phyloP scores from a whole-genome alignment of 2,113 vertebrate species.

The Podarcis muralis region DNA sequence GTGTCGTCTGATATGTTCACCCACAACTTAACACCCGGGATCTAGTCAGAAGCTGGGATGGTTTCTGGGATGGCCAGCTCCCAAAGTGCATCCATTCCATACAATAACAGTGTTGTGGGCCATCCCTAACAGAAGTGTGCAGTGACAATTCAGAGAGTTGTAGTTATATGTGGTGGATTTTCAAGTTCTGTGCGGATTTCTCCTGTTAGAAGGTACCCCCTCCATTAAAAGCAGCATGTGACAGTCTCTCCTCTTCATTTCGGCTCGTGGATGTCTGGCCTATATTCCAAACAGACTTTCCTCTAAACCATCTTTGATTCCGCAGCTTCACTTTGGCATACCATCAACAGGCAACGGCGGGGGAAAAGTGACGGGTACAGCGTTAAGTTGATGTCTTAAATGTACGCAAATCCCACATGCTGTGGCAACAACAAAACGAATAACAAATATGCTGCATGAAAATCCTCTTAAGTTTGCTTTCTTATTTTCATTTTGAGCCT shows the following conservation, averaged over 20 bases:
- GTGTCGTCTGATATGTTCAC: too few species aligned
- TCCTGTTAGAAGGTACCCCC: not conserved
- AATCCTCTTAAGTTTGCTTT: constrained; percentile 63
- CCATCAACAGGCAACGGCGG: constrained; percentile 52
- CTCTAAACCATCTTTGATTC: constrained; percentile 60
- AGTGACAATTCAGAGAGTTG: constrained; percentile 36
- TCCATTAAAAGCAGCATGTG: constrained; percentile 2
- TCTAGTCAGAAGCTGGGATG: too few species aligned
- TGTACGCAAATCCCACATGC: constrained; percentile 63
- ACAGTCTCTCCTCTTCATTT: constrained; percentile 4
- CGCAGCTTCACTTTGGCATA: constrained; percentile 54
- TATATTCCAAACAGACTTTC: constrained; percentile 51
- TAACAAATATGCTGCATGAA: constrained; percentile 56
- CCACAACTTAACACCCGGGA: too few species aligned
- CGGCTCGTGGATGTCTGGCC: constrained; percentile 39
- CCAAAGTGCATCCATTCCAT: not conserved
- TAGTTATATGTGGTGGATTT: constrained; percentile 15
- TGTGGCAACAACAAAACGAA: constrained; percentile 59
- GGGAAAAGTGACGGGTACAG: constrained; percentile 54
- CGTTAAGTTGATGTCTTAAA: constrained; percentile 63
- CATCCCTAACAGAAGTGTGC: constrained; percentile 13
- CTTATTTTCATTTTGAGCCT: constrained; percentile 45
- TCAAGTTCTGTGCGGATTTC: constrained; percentile 34
- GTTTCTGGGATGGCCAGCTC: not conserved
- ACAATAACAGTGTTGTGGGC: constrained; percentile 10